These are phyloP conservation scores for Sinella curviseta DNA, from an alignment of 1,140 invertebrate genomes.

Conservation along the genomic window DNA sequence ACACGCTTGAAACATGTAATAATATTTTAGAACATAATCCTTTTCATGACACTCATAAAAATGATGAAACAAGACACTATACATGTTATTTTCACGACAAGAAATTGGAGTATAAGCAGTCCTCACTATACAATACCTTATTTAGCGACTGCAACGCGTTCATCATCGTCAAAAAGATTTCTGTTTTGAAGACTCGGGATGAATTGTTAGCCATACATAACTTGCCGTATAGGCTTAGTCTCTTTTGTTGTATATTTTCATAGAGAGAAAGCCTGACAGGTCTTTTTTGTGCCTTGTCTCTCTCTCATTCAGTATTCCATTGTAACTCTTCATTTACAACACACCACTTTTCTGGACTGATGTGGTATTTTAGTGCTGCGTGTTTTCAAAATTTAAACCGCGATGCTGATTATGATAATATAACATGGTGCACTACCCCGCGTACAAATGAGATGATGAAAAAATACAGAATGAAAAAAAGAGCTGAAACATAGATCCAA, in stretches of 20 bases:
- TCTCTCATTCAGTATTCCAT: neutral
- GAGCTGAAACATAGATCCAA: neutral
- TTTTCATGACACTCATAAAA: no score
- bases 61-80: neutral
- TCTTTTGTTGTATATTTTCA: no score
- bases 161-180: neutral
- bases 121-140: neutral
- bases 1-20: neutral
- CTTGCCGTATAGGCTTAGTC: no score
- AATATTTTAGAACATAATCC: neutral
- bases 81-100: neutral
- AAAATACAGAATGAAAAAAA: no score
- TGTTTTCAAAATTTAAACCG: neutral
- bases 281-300: neutral
- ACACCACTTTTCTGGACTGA: neutral
- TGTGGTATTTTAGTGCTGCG: neutral
- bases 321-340: neutral
- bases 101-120: neutral
- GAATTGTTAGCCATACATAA: neutral
- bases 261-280: neutral
- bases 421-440: neutral
- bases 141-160: neutral
- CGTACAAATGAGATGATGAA: neutral
- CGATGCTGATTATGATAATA: neutral
- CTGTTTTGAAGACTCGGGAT: neutral